Conservation (phyloP, 2,888 invertebrate species). For the Zelleria hepariella region DNA sequence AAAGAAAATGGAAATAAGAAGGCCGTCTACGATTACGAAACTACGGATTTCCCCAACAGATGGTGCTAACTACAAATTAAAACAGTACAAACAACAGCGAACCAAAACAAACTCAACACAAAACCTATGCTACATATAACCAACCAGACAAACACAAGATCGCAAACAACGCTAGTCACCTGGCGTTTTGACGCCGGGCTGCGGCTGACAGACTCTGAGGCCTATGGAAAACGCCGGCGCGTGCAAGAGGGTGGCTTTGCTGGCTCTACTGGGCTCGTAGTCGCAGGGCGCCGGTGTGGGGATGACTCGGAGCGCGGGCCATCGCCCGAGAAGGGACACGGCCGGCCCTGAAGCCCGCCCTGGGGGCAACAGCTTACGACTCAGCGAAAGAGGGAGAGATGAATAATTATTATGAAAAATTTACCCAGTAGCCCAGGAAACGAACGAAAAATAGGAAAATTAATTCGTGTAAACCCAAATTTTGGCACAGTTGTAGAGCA, state of each 20-base stretch:
- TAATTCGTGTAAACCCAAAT: too few species aligned
- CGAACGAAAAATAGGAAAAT: too few species aligned
- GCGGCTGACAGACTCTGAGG: slow-evolving; percentile 60
- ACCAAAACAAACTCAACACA: not conserved
- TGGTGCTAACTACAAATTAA: too few species aligned
- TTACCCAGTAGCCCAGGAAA: too few species aligned
- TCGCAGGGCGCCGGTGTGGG: slow-evolving; percentile 92
- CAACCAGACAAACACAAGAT: not conserved
- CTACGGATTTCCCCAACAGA: too few species aligned
- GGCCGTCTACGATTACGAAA: too few species aligned
- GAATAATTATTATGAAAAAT: not conserved
- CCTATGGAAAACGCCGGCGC: slow-evolving; percentile 77
- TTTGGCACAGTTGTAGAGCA: too few species aligned
- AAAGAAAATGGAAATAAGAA: too few species aligned
- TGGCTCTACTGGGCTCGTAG: slow-evolving; percentile 84
- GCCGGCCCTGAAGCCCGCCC: slow-evolving; percentile 82
- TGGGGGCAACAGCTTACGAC: slow-evolving; percentile 16
- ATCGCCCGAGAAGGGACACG: slow-evolving; percentile 84
- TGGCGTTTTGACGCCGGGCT: slow-evolving; percentile 62
- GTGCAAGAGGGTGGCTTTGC: slow-evolving; percentile 63
- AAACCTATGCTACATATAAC: not conserved
- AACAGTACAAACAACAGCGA: too few species aligned
- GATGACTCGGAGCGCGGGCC: slow-evolving; percentile 75
- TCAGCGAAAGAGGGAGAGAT: not conserved
- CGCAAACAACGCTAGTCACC: slow-evolving; percentile 39